Evolutionary conservation across 1,140 invertebrate species (phyloP), one percentile per base, ranked within the genome.

Genomic region (Pectinophora gossypiella): DNA sequence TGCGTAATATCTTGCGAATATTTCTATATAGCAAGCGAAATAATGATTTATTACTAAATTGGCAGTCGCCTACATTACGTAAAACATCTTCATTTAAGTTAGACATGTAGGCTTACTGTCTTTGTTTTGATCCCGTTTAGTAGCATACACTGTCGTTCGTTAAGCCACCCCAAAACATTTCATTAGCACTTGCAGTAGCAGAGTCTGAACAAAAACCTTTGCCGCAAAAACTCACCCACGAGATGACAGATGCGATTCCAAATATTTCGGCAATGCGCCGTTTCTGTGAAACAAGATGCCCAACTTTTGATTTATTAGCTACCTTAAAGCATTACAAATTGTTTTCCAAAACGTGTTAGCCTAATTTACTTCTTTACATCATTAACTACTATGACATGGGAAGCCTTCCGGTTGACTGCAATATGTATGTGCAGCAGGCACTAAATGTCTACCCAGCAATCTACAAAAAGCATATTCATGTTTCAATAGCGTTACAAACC

Each of bases 261-360:
- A 78, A 83, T 78, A 86, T 84, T 84, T 79, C 76, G 64, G 72
- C 78, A 78, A 80, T 76, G 76, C 68, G 50, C 69, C 68, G 54
- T 71, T 80, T 69, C 60, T 68, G 59, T 70, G 76, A 76, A 79
- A 82, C 76, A 76, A 76, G 74, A 76, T 60, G 57, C 75, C 59
- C 61, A 19, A 60, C 42, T 44, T 64, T 52, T 82, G 76, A 82
- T 79, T 82, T 84, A 82, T 79, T 64, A 69, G 54, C 36, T 54
- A 46, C 68, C 62, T 59, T 76, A 69, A 72, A 69, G 56, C 59
- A 74, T 72, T 77, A 82, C 78, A 84, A 76, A 84, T 81, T 86
- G 76, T 76, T 76, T 71, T 69, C 52, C 56, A 68, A 67, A 70
- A 65, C 48, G 56, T 68, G 56, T 67, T 64, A 22, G 44, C 13